A percentile compares a stretch with the other conserved stretches of the same genome.
phyloP scores from a whole-genome alignment of 2,797 vertebrate genomes.

The Sciurus carolinensis region DNA sequence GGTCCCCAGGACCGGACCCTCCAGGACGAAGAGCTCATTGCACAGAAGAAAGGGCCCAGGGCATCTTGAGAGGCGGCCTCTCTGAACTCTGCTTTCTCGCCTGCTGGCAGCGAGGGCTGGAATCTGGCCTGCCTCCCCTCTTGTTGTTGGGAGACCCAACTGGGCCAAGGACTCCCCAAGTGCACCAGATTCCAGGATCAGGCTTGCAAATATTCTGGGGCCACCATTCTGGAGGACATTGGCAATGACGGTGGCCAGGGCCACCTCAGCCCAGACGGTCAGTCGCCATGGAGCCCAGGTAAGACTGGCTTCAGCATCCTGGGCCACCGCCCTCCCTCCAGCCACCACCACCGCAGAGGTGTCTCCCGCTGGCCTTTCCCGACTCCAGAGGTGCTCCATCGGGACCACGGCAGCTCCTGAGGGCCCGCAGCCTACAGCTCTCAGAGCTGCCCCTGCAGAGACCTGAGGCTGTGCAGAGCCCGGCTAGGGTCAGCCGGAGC shows the following conservation, averaged over 20 bases:
- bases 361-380: rapidly evolving
- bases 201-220: not conserved
- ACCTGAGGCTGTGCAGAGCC: not conserved
- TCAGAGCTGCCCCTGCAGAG: too few species aligned
- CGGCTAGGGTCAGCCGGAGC: rapidly evolving
- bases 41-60: rapidly evolving
- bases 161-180: too few species aligned
- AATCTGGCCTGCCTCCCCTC: too few species aligned
- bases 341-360: rapidly evolving
- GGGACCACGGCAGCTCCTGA: not conserved
- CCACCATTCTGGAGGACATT: rapidly evolving
- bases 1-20: not conserved
- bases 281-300: too few species aligned
- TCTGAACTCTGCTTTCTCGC: not conserved
- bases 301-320: not conserved
- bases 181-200: rapidly evolving
- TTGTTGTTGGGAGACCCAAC: too few species aligned
- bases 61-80: not conserved
- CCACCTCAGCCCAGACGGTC: rapidly evolving
- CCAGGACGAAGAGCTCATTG: not conserved
- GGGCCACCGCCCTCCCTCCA: rapidly evolving
- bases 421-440: not conserved
- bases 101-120: rapidly evolving
- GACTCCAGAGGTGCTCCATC: rapidly evolving
- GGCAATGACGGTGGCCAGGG: not conserved